These are phyloP conservation scores for Lamproptera curius DNA, from an alignment of 2,888 invertebrate species.

Conservation along the genomic window DNA sequence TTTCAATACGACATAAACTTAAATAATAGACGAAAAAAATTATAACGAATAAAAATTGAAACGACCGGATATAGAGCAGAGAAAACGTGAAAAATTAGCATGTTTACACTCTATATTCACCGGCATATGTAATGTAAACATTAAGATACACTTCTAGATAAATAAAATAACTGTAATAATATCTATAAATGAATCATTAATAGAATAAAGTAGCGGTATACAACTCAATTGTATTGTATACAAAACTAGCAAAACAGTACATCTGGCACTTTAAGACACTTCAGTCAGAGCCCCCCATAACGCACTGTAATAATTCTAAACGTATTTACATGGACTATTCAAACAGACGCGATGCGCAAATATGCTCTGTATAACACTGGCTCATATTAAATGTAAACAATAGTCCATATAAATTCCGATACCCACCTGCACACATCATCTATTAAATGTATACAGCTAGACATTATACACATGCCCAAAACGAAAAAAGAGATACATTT, in stretches of 20 bases:
- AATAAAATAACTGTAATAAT: no score
- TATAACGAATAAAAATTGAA: neutral
- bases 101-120: no score
- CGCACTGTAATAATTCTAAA: neutral
- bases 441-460: neutral
- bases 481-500: no score
- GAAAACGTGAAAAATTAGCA: no score
- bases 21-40: neutral
- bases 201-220: neutral
- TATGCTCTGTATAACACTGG: neutral
- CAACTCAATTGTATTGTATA: neutral
- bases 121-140: no score
- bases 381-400: conserved; percentile 8
- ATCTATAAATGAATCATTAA: no score
- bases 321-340: conserved; percentile 13
- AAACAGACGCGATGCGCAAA: no score
- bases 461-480: no score
- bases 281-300: neutral
- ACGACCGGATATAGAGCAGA: neutral
- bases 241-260: neutral
- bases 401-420: conserved; percentile 13
- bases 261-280: neutral
- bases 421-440: neutral
- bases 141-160: no score
- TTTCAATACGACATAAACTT: no score